A percentile compares a stretch with the other conserved stretches of the same genome.
Conservation (phyloP, 2,797 vertebrate species). For the Lepidocolaptes lacrymiger region DNA sequence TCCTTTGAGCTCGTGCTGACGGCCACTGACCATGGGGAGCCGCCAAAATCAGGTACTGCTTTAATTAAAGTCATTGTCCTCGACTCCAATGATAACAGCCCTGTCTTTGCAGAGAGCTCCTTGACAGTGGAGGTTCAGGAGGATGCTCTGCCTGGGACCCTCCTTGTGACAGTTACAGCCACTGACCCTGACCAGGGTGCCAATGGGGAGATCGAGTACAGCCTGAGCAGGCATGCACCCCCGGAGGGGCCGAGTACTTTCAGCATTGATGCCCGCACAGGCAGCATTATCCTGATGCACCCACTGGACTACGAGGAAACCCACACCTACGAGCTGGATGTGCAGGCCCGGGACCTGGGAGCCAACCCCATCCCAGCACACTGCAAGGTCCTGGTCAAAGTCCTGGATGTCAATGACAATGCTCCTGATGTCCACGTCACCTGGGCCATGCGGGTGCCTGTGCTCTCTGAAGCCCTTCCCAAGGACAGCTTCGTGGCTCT, state of each 20-base stretch:
- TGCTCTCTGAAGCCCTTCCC: slow-evolving; percentile 84
- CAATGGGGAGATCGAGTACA: slow-evolving; percentile 91
- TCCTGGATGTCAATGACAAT: slow-evolving; percentile 88
- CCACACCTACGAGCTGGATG: slow-evolving; percentile 82
- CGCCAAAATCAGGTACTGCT: slow-evolving; percentile 87
- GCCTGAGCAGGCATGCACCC: slow-evolving; percentile 84
- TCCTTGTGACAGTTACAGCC: slow-evolving; percentile 85
- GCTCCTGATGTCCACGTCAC: slow-evolving; percentile 85
- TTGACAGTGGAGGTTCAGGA: slow-evolving; percentile 84
- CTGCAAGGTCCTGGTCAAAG: slow-evolving; percentile 89
- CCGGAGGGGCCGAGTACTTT: slow-evolving; percentile 84
- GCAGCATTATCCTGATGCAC: slow-evolving; percentile 80
- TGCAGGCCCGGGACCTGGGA: slow-evolving; percentile 88
- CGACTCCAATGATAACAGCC: slow-evolving; percentile 95
- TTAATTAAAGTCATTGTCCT: slow-evolving; percentile 85
- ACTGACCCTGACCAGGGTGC: slow-evolving; percentile 90
- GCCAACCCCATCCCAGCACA: slow-evolving; percentile 89
- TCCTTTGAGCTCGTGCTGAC: slow-evolving; percentile 84
- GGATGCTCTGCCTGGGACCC: slow-evolving; percentile 82
- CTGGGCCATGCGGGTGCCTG: slow-evolving; percentile 79
- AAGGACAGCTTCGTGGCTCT: slow-evolving; percentile 90
- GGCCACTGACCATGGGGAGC: slow-evolving; percentile 88
- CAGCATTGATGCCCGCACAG: slow-evolving; percentile 80
- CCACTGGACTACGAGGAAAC: slow-evolving; percentile 87
- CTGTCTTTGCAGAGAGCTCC: slow-evolving; percentile 84